phyloP scores from a whole-genome alignment of 2,113 vertebrate genomes.

The Anarrhichthys ocellatus region DNA sequence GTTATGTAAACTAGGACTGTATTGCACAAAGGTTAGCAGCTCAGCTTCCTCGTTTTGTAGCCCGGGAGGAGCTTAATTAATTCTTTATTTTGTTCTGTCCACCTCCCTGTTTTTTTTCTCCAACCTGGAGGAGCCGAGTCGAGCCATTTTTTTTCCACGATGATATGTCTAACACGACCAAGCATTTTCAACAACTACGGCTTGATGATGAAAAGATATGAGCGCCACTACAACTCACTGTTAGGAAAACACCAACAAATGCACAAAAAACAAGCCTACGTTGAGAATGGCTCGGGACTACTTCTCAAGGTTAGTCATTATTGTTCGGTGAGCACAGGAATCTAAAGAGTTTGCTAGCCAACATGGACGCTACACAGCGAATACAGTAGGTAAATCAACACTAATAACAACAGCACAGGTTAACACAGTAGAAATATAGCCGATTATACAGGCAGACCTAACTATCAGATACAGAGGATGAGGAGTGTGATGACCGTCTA shows the following conservation, averaged over 20 bases:
- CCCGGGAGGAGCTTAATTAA: conserved; percentile 26
- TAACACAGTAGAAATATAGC: conserved; percentile 76
- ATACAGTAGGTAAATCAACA: conserved; percentile 80
- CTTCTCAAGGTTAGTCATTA: conserved; percentile 63
- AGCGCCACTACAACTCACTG: conserved; percentile 72
- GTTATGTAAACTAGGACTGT: conserved; percentile 80
- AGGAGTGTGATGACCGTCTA: conserved; percentile 53
- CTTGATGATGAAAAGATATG: conserved; percentile 73
- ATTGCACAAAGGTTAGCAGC: conserved; percentile 81
- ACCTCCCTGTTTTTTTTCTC: conserved; percentile 27
- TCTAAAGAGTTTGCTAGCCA: conserved; percentile 68
- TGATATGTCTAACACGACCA: conserved; percentile 75
- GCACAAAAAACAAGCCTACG: conserved; percentile 70
- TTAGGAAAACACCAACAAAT: conserved; percentile 73
- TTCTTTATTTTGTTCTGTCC: background rate
- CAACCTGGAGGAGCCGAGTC: conserved; percentile 59
- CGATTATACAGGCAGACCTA: conserved; percentile 75
- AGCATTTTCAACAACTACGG: conserved; percentile 66
- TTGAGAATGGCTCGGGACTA: conserved; percentile 58
- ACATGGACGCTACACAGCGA: conserved; percentile 74
- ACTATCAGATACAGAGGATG: conserved; percentile 61
- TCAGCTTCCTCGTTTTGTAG: conserved; percentile 64
- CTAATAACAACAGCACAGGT: conserved; percentile 78
- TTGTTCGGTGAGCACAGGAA: conserved; percentile 64
- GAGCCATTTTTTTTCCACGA: conserved; percentile 53